A percentile compares a stretch with the other conserved stretches of the same genome.
Conservation (phyloP, 2,113 vertebrate genomes). For the Ciconia stormi region DNA sequence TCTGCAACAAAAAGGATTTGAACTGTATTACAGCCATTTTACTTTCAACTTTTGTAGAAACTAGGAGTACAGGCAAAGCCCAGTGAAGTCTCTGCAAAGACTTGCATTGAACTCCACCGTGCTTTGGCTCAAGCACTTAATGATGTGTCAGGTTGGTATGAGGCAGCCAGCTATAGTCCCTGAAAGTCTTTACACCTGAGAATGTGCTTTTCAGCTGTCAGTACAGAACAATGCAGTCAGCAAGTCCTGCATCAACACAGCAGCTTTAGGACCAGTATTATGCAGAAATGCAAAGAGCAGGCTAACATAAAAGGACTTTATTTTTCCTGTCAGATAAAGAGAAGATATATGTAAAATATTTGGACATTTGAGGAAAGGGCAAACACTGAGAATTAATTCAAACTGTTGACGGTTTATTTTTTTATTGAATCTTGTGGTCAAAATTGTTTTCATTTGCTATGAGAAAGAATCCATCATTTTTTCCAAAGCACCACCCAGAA, state of each 20-base stretch:
- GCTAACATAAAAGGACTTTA: background rate
- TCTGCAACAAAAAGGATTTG: background rate
- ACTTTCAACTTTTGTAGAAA: background rate
- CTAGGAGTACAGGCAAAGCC: background rate
- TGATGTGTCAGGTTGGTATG: background rate
- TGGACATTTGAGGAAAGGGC: background rate
- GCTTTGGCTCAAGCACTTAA: background rate
- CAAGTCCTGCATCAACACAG: background rate
- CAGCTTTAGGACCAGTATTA: background rate
- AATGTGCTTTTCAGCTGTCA: background rate
- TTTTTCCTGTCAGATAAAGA: background rate
- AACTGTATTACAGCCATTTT: background rate
- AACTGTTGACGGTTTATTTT: slow-evolving; percentile 51
- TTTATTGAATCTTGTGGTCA: slow-evolving; percentile 54
- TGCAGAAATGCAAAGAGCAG: slow-evolving; percentile 1
- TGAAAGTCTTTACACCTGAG: background rate
- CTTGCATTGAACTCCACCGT: background rate
- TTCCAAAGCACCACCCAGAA: slow-evolving; percentile 69
- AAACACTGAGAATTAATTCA: slow-evolving; percentile 49
- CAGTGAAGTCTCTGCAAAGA: background rate
- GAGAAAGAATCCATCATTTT: slow-evolving; percentile 68
- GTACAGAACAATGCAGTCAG: background rate
- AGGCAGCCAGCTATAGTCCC: background rate
- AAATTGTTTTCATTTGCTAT: slow-evolving; percentile 63
- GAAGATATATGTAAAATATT: slow-evolving; percentile 27